Conservation (phyloP, 2,888 invertebrate genomes). For the Fragum fragum region DNA sequence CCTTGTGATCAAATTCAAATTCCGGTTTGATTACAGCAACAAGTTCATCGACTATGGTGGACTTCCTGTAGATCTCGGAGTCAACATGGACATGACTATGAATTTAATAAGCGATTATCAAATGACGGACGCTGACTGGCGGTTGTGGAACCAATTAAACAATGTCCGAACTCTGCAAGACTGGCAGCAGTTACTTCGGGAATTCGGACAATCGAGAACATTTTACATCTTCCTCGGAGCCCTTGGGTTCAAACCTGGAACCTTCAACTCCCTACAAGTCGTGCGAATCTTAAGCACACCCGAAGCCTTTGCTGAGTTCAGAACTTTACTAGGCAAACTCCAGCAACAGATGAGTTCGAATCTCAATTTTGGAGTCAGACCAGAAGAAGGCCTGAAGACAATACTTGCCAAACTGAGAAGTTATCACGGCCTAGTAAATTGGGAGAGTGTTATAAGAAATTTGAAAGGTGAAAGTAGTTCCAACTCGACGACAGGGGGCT, state of each 20-base stretch:
- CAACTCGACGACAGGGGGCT: not conserved
- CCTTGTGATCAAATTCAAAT: constrained; percentile 66
- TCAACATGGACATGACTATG: constrained; percentile 52
- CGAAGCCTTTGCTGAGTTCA: constrained; percentile 62
- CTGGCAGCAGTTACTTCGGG: constrained; percentile 62
- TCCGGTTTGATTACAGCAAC: constrained; percentile 57
- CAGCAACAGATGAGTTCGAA: constrained; percentile 34
- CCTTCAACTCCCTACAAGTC: constrained; percentile 69
- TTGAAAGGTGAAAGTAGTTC: constrained; percentile 42
- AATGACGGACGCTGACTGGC: constrained; percentile 64
- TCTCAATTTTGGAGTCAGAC: constrained; percentile 34
- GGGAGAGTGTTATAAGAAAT: constrained; percentile 61
- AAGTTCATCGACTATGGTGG: constrained; percentile 65
- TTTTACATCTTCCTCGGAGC: constrained; percentile 70
- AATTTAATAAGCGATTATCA: constrained; percentile 58
- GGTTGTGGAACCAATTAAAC: constrained; percentile 57
- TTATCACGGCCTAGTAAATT: constrained; percentile 63
- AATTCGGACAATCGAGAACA: constrained; percentile 68
- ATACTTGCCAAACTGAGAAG: constrained; percentile 58
- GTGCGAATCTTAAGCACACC: constrained; percentile 68
- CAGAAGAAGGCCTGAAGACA: constrained; percentile 46
- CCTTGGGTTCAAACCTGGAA: constrained; percentile 71
- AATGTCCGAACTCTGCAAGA: constrained; percentile 48
- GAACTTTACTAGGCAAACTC: constrained; percentile 56
- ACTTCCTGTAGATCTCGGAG: constrained; percentile 62